Evolutionary conservation across 2,888 invertebrate genomes (phyloP), one percentile per base, ranked within the genome.

Genomic region (Eupithecia subumbrata): DNA sequence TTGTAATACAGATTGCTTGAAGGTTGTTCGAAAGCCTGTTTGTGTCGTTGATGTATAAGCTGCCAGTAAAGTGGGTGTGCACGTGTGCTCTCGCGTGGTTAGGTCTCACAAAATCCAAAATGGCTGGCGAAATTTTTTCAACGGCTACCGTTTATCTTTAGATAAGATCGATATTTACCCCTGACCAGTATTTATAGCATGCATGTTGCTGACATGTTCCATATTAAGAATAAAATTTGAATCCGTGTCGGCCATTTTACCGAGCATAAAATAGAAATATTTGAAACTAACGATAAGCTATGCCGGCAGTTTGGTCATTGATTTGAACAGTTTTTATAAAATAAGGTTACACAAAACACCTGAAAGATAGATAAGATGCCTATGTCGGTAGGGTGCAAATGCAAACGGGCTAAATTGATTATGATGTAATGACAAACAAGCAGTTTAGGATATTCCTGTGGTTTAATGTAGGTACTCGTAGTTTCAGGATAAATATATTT

Each of bases 1-100:
- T 69, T 63, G 69, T 73, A 40, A 64, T 48, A 48, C 30, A 43
- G 34, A 56, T 37, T 18, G 34, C 66, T 64, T 48, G 72, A 77
- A 77, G 77, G 77, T 71, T 72, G 56, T 52, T 64, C 14, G 25
- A 60, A 60, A 60, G 25, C 60, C 60, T 25, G 60, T 60, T 25
- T 60, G 1, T 14, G 60, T 60, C 60, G 30, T 8, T 63, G 64
- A 34, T 72, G 37, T 37, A n/a, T 74, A 52, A 43, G 40, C n/a
- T 25, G 43, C 16, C 52, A 68, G 66, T 18, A 56, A 40, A 68
- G 16, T 52, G n/a, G 63, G 30, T 40, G 52, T 25, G 1, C 25
- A 60, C 14, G 22, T 25, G 60, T 60, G 60, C 60, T 22, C 12
- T 68, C 68, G 68, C 43, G 40, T 43, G 68, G 43, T 5, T 67